phyloP scores from a whole-genome alignment of 2,797 vertebrate species.

The Phataginus tetradactyla region DNA sequence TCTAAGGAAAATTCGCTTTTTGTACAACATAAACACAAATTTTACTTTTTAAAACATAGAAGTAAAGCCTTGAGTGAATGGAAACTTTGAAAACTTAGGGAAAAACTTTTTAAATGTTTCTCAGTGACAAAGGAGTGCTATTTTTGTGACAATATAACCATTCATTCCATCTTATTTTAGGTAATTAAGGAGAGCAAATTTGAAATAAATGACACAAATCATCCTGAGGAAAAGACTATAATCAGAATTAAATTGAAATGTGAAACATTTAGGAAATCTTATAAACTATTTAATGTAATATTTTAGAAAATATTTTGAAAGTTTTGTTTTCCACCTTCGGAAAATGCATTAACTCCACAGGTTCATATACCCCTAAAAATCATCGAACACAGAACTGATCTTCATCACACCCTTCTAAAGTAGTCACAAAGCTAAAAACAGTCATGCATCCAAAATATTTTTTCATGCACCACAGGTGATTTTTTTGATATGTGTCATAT shows the following conservation, averaged over 20 bases:
- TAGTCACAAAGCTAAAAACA: not conserved
- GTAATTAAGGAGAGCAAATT: not conserved
- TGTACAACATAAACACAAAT: slow-evolving; percentile 4
- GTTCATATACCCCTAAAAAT: not conserved
- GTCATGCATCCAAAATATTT: not conserved
- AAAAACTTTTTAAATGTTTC: not conserved
- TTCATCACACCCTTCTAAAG: not conserved
- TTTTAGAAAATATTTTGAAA: slow-evolving; percentile 40
- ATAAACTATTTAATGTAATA: not conserved
- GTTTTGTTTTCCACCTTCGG: slow-evolving; percentile 42
- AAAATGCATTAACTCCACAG: slow-evolving; percentile 17
- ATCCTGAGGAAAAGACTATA: not conserved
- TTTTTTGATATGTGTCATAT: not conserved
- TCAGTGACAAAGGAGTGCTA: not conserved
- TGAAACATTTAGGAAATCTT: slow-evolving; percentile 27
- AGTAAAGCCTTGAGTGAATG: not conserved
- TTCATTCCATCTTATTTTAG: not conserved
- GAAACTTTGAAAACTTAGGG: slow-evolving; percentile 13
- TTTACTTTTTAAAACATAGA: slow-evolving; percentile 32
- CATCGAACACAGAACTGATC: not conserved
- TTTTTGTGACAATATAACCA: not conserved
- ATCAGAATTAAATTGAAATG: slow-evolving; percentile 11
- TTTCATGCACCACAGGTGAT: not conserved
- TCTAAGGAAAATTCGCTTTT: slow-evolving; percentile 23
- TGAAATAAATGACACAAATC: slow-evolving; percentile 49